Conservation (phyloP, 2,888 invertebrate genomes). For the Idaea biselata region DNA sequence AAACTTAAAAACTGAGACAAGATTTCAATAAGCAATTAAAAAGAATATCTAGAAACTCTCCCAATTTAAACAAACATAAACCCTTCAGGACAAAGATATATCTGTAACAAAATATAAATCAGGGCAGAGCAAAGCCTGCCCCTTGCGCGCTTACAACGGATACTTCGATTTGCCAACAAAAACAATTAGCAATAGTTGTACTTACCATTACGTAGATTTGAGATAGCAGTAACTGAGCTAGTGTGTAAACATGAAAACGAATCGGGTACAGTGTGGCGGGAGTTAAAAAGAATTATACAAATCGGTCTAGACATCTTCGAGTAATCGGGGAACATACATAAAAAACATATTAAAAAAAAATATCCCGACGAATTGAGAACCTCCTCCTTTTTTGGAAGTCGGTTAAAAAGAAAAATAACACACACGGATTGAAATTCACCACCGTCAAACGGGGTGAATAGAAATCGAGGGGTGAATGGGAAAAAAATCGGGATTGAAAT, state of each 20-base stretch:
- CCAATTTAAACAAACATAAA: conserved; percentile 36
- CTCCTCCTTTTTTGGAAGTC: too few relatives aligned
- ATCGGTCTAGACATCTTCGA: too few relatives aligned
- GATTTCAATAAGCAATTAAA: conserved; percentile 6
- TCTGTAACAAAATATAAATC: conserved; percentile 70
- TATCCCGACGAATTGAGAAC: too few relatives aligned
- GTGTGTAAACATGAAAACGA: conserved; percentile 26
- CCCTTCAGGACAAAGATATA: conserved; percentile 62
- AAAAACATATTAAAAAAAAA: too few relatives aligned
- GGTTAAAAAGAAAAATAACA: too few relatives aligned
- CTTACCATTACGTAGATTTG: conserved; percentile 71
- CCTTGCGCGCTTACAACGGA: conserved; percentile 64
- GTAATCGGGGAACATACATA: too few relatives aligned
- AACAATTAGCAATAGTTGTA: conserved; percentile 61
- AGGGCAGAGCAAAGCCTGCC: conserved; percentile 56
- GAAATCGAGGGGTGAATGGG: too few relatives aligned
- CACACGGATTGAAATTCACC: too few relatives aligned
- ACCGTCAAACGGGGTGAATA: too few relatives aligned
- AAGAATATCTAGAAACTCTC: conserved; percentile 22
- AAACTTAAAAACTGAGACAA: neutral
- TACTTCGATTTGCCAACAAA: conserved; percentile 53
- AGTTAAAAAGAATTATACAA: too few relatives aligned
- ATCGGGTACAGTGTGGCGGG: neutral
- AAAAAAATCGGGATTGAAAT: too few relatives aligned
- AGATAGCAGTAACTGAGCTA: conserved; percentile 51